Percentiles rank a stretch among this genome's conserved stretches.
Conservation (phyloP, 2,888 invertebrate species). For the Bimastos eiseni region DNA sequence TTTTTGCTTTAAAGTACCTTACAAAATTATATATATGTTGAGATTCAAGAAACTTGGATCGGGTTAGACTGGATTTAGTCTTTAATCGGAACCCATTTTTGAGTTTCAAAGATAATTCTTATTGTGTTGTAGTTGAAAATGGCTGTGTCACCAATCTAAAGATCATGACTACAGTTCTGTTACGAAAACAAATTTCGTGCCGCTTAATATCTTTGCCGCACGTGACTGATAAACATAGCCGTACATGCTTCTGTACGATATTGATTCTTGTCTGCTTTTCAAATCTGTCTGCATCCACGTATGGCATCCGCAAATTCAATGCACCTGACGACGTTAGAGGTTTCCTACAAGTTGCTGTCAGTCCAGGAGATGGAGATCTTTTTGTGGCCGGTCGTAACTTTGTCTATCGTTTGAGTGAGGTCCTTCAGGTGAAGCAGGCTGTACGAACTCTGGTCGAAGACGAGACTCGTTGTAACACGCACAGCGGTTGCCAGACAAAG, state of each 20-base stretch:
- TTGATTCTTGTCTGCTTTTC: not conserved
- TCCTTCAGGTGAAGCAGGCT: not conserved
- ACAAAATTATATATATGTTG: too few species aligned
- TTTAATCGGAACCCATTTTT: not conserved
- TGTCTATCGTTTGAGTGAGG: not conserved
- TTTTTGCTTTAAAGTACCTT: too few species aligned
- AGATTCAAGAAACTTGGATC: too few species aligned
- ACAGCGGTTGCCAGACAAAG: not conserved
- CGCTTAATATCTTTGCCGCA: not conserved
- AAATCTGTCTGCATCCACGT: not conserved
- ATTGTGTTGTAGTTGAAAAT: not conserved
- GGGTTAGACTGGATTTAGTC: not conserved
- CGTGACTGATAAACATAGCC: not conserved
- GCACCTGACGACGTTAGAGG: not conserved
- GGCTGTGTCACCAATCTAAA: not conserved
- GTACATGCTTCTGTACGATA: not conserved
- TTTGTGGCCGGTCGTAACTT: constrained; percentile 15
- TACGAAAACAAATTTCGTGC: not conserved
- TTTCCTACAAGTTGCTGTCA: not conserved
- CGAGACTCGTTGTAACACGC: not conserved
- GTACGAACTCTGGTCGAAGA: not conserved
- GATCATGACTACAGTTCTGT: not conserved
- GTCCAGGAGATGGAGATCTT: not conserved
- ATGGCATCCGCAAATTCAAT: not conserved
- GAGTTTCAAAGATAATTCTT: not conserved